Percentiles rank a stretch among this genome's conserved stretches.
phyloP scores from a whole-genome alignment of 2,888 invertebrate species.

The Lithophane ornitopus region DNA sequence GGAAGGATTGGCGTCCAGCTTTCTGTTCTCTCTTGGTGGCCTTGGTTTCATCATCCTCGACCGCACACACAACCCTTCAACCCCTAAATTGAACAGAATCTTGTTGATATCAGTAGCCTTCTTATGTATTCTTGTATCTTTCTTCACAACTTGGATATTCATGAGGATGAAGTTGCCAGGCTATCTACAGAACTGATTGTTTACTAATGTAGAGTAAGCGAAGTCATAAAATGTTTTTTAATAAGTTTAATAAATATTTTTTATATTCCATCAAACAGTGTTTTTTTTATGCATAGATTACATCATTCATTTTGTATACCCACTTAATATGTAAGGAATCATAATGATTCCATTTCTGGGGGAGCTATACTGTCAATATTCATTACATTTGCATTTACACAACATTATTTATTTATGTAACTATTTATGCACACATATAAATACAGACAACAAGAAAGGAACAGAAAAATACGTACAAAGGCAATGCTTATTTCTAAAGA shows the following conservation, averaged over 20 bases:
- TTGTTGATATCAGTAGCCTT: slow-evolving; percentile 97
- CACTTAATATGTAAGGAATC: not conserved
- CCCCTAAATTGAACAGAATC: slow-evolving; percentile 97
- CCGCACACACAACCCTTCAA: slow-evolving; percentile 96
- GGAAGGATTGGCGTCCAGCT: slow-evolving; percentile 99
- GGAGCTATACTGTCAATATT: not conserved
- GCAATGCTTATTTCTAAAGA: no score
- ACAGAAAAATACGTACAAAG: no score
- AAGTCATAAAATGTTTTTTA: slow-evolving; percentile 68
- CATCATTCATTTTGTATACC: not conserved
- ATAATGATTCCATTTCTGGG: not conserved
- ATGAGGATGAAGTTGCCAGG: slow-evolving; percentile 99
- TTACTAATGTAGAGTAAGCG: slow-evolving; percentile 65
- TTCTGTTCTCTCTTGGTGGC: slow-evolving; percentile 98
- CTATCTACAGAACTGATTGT: slow-evolving; percentile 92
- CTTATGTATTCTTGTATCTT: slow-evolving; percentile 97
- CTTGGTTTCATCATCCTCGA: slow-evolving; percentile 99
- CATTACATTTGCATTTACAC: not conserved
- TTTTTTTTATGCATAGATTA: slow-evolving; percentile 20
- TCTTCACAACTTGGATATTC: slow-evolving; percentile 98
- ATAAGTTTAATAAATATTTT: slow-evolving; percentile 83
- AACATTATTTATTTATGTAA: no score
- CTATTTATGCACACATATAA: no score
- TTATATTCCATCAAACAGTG: slow-evolving; percentile 55
- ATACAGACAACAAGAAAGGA: no score